Evolutionary conservation across 1,140 invertebrate genomes (phyloP).

Genomic region (Atta colombica): DNA sequence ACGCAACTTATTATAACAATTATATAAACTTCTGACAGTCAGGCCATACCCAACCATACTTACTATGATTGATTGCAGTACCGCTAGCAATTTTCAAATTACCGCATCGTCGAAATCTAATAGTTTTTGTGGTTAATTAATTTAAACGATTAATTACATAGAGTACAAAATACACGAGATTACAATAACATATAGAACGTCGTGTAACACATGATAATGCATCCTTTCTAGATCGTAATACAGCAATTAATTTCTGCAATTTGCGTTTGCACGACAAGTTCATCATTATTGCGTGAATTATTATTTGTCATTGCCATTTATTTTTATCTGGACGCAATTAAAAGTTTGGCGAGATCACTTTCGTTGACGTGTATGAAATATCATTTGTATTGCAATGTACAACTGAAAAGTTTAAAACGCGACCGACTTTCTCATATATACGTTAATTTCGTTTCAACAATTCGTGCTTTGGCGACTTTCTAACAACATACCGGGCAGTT

Average conservation of each 20-base stretch:
- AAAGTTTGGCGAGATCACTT: slow-evolving; percentile 33
- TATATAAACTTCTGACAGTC: neutral
- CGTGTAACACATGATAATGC: neutral
- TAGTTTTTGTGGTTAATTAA: slow-evolving; percentile 23
- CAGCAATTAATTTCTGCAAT: slow-evolving; percentile 30
- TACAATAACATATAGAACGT: neutral
- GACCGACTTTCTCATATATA: slow-evolving; percentile 19
- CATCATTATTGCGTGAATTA: neutral
- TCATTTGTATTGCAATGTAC: neutral
- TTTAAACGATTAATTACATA: slow-evolving; percentile 43
- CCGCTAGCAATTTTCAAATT: neutral
- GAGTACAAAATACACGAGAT: slow-evolving; percentile 5
- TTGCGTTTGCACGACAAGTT: slow-evolving; percentile 18
- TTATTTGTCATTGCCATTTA: slow-evolving; percentile 7
- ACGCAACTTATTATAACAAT: slow-evolving; percentile 1
- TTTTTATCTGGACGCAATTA: slow-evolving; percentile 25
- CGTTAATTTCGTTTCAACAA: slow-evolving; percentile 57
- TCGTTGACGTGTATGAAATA: neutral
- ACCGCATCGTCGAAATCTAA: neutral
- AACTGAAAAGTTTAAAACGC: slow-evolving; percentile 25
- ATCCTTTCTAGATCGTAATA: neutral
- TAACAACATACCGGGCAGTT: slow-evolving; percentile 40
- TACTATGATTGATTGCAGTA: slow-evolving; percentile 19
- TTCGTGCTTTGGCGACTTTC: slow-evolving; percentile 43
- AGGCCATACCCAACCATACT: neutral